phyloP scores from a whole-genome alignment of 2,888 invertebrate species.

The Ophion obscuratus region DNA sequence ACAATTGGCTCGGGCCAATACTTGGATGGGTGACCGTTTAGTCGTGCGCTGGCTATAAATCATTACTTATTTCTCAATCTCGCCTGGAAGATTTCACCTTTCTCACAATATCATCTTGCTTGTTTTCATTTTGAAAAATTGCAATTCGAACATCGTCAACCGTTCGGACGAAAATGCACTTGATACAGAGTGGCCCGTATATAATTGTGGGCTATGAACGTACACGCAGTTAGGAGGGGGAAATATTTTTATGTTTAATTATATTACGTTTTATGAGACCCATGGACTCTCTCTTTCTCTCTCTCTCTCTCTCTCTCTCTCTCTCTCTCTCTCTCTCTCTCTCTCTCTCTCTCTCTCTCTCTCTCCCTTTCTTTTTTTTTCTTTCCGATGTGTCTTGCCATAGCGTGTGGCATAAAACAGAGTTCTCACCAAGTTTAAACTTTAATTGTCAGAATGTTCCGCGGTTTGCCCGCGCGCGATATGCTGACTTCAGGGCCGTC shows the following conservation, averaged over 20 bases:
- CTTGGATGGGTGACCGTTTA: background rate
- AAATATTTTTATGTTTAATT: slow-evolving; percentile 80
- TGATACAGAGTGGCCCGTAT: slow-evolving; percentile 9
- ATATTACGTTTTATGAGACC: slow-evolving; percentile 77
- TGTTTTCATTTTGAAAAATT: background rate
- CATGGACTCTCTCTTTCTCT: slow-evolving; percentile 46
- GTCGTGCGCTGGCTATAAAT: background rate
- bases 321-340: background rate
- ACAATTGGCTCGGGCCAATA: background rate
- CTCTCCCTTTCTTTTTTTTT: slow-evolving; percentile 43
- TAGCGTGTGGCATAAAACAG: slow-evolving; percentile 57
- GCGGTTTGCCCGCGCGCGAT: slow-evolving; percentile 68
- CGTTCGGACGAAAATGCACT: background rate
- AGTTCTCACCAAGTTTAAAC: slow-evolving; percentile 72
- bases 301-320: slow-evolving; percentile 42
- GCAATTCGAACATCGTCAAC: background rate
- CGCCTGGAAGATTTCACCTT: background rate
- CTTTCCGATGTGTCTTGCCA: slow-evolving; percentile 50
- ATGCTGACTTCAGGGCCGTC: slow-evolving; percentile 64
- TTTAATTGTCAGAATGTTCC: slow-evolving; percentile 75
- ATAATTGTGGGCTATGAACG: slow-evolving; percentile 7
- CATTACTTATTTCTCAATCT: background rate
- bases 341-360: slow-evolving; percentile 22
- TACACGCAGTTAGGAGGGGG: background rate
- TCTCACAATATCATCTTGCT: too few species aligned